Evolutionary conservation across 2,797 vertebrate species (phyloP).

Genomic region (Mycteria americana): DNA sequence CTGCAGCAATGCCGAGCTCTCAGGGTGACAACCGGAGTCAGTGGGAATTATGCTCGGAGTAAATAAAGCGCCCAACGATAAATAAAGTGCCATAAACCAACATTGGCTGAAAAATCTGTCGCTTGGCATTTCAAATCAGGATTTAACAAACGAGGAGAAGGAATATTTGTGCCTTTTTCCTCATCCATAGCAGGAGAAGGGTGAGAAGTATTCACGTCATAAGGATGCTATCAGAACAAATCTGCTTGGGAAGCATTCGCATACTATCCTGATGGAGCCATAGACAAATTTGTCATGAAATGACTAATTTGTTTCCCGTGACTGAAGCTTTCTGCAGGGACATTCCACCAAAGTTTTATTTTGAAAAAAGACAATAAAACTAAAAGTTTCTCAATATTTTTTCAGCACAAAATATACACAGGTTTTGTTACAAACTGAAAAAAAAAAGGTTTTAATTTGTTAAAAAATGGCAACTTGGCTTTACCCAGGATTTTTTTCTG

Average conservation of each 20-base stretch:
- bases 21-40: neutral
- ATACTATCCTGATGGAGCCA: neutral
- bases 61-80: neutral
- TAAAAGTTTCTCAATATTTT: neutral
- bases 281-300: neutral
- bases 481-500: neutral
- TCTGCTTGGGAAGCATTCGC: neutral
- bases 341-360: neutral
- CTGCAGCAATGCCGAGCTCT: neutral
- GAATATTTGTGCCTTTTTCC: neutral
- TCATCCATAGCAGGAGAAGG: neutral
- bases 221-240: neutral
- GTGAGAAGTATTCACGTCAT: neutral
- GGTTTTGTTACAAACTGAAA: neutral
- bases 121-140: neutral
- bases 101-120: neutral
- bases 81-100: neutral
- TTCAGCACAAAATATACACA: neutral
- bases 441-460: neutral
- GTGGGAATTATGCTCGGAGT: neutral
- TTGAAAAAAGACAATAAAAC: neutral
- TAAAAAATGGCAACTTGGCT: neutral
- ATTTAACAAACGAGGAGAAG: neutral
- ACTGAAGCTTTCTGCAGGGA: neutral
- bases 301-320: neutral